Percentiles rank a stretch among this genome's conserved stretches.
Evolutionary conservation across 2,113 vertebrate genomes (phyloP).

Genomic region (Nannospalax galili): DNA sequence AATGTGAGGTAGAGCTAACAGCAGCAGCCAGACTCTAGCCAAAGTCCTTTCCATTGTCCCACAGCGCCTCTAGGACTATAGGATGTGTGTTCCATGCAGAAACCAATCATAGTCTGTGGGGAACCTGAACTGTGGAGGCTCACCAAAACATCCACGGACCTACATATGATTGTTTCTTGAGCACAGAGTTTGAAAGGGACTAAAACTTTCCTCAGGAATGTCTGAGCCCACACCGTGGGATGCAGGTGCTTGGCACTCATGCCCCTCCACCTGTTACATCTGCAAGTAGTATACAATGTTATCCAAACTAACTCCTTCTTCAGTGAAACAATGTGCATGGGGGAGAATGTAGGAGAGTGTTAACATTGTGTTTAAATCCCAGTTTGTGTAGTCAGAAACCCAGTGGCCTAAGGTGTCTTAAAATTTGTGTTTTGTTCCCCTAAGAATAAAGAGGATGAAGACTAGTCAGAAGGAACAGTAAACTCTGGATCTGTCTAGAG

Average conservation of each 20-base stretch:
- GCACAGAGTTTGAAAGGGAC: background rate
- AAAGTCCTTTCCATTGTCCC: background rate
- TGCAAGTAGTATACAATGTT: background rate
- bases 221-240: no score
- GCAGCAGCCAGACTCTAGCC: background rate
- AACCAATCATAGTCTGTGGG: background rate
- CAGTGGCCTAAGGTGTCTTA: background rate
- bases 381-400: background rate
- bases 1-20: background rate
- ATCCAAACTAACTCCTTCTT: background rate
- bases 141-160: background rate
- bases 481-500: background rate
- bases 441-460: background rate
- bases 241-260: fast-evolving
- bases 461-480: background rate
- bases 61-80: no score
- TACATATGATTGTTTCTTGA: background rate
- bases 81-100: no score
- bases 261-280: background rate
- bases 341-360: fast-evolving
- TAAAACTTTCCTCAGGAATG: background rate
- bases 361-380: background rate
- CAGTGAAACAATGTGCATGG: background rate
- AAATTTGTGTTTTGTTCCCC: background rate
- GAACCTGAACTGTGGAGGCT: background rate